Base-by-base conservation (phyloP, 2,888 invertebrate species). In the Drosophila kanekoi region DNA sequence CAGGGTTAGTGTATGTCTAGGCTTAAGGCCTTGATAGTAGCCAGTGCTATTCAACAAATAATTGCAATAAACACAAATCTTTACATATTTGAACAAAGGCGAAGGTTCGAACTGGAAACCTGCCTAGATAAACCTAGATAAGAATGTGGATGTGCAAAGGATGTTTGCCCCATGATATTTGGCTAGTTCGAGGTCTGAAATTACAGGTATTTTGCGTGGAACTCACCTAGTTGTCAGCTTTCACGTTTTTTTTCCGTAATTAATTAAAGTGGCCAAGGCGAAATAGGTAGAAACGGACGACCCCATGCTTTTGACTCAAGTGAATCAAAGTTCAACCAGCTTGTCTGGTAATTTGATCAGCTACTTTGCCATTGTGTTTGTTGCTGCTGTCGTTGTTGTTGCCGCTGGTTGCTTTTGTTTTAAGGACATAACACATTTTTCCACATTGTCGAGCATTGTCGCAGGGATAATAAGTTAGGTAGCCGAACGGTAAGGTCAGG, bases 311-410 rank as follows among this genome's bases (percentile, higher is more conserved):
- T 56, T 45, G 68, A 77, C 80, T 80, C 80, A 56, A 81, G 74
- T 82, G 80, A 83, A 82, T 83, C 86, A 85, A 85, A 83, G 79
- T 64, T 65, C 52, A 56, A 58, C 18, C 48, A 49, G 45, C 28
- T 58, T 81, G 44, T 51, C 57, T 59, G 58, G 86, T 81, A 86
- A 81, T 83, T 80, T 80, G 81, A 81, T 86, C 69, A 74, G 63
- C 35, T n/a, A 18, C 8, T 14, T 23, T 35, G 41, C 28, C 28
- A n/a, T 38, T 40, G 58, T 20, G 28, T 8, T 8, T 37, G 32
- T 37, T 37, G 4, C 28, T 33, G 23, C 6, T 43, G 56, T 8
- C 16, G 41, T 3, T 53, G 40, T 0, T 57, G 45, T 8, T 18
- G 18, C 1, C 38, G 32, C 47, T 68, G 48, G 32, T 51, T 68